Base-by-base conservation (phyloP, 2,797 vertebrate species). In the Myotis planiceps region DNA sequence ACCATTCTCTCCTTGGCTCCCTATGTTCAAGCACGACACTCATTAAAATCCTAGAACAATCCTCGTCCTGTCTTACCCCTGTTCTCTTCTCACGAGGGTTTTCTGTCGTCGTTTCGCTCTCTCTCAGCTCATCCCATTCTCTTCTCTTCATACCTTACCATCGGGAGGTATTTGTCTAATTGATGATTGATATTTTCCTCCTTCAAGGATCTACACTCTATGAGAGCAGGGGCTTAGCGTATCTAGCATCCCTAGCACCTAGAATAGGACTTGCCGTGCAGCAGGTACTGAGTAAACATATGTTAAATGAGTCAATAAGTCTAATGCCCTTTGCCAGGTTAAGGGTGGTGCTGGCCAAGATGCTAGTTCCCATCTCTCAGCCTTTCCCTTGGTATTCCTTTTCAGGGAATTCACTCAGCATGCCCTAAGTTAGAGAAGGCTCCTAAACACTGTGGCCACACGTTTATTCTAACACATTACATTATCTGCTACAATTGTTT, bases 231-330 rank as follows among this genome's bases (percentile, higher is more conserved):
- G 3, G 3, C 8, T 42, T 19, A 9, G 14, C 6, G 1, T 19
- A 39, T 60, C 74, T 53, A 66, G 8, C n/a, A 23, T 55, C 3
- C 21, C 0, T 29, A 19, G 25, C 34, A 10, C 29, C 37, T 32
- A 49, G 47, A 49, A 49, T 16, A 49, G 47, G 47, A 49, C 47
- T 49, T 18, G 47, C 47, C 15, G 16, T 49, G 47, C 47, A 18
- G 39, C 16, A 74, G 37, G 18, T 12, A 42, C 32, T 49, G 5
- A 55, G 3, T 42, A 72, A 90, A 34, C 47, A 13, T 19, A 39
- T 29, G 87, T 58, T 78, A 34, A 84, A 27, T 34, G 63, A 51
- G 21, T 75, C 49, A 78, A 10, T 47, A 29, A 58, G 39, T 91
- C 21, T 6, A 27, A 7, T 16, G 2, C 16, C 8, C 13, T 32